Conservation (phyloP, 2,888 invertebrate species). For the Philereme vetulata region DNA sequence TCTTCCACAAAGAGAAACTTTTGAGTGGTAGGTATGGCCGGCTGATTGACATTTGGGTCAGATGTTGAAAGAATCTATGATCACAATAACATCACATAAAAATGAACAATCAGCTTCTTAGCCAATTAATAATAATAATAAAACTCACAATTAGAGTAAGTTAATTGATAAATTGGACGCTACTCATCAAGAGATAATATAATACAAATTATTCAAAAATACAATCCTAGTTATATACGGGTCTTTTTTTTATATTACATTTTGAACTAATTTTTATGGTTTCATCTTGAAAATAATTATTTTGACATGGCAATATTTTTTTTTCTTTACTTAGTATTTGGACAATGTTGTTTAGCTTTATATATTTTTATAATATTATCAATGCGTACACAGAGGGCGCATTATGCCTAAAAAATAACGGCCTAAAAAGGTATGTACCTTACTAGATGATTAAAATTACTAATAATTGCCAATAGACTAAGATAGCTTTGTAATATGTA, state of each 20-base stretch:
- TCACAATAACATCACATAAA: neutral
- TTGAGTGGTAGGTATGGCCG: too few species aligned
- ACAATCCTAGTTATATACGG: slow-evolving; percentile 17
- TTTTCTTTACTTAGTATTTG: neutral
- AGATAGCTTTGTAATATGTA: slow-evolving; percentile 12
- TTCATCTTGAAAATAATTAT: too few species aligned
- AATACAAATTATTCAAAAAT: neutral
- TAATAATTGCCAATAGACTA: slow-evolving; percentile 21
- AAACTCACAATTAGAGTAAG: slow-evolving; percentile 18
- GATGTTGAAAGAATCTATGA: neutral
- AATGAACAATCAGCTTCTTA: neutral
- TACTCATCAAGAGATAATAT: neutral
- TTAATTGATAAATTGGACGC: neutral
- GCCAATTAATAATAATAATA: slow-evolving; percentile 9
- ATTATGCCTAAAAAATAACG: slow-evolving; percentile 19
- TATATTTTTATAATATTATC: neutral
- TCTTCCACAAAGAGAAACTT: too few species aligned
- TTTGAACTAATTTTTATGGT: neutral
- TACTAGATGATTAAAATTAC: slow-evolving; percentile 8
- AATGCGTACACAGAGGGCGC: neutral
- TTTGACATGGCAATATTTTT: neutral
- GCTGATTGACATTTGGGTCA: neutral
- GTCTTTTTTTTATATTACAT: slow-evolving; percentile 8
- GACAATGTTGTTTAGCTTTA: neutral
- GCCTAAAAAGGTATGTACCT: slow-evolving; percentile 24